A percentile compares a stretch with the other conserved stretches of the same genome.
These are phyloP conservation scores for Macropis europaea DNA, from an alignment of 2,888 invertebrate genomes.

Conservation along the genomic window DNA sequence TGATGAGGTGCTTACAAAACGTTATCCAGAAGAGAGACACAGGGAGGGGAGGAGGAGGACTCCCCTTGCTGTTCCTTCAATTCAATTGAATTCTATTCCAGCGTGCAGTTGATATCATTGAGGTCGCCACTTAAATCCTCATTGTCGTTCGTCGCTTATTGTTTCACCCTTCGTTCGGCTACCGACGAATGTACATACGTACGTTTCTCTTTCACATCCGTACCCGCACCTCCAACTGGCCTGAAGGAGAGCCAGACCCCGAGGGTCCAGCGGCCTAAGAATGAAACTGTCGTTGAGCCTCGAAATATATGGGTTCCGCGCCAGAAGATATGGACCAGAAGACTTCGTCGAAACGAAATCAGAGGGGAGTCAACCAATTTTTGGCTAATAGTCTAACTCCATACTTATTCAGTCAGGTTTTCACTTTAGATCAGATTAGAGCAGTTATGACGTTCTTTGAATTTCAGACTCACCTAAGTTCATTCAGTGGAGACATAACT, in stretches of 20 bases:
- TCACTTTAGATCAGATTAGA: no score
- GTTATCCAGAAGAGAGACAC: conserved; percentile 63
- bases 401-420: no score
- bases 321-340: not conserved
- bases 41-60: conserved; percentile 57
- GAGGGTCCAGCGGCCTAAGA: conserved; percentile 54
- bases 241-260: conserved; percentile 54
- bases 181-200: conserved; percentile 69
- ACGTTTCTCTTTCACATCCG: conserved; percentile 74
- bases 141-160: conserved; percentile 79
- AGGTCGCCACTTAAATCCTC: conserved; percentile 80
- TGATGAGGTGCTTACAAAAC: conserved; percentile 67
- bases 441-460: no score
- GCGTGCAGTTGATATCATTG: conserved; percentile 79
- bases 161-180: conserved; percentile 78
- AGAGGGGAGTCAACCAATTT: no score
- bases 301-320: conserved; percentile 21
- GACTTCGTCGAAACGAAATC: not conserved
- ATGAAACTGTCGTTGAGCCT: conserved; percentile 54
- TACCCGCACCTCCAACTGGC: conserved; percentile 65
- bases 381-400: no score
- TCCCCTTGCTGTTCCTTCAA: conserved; percentile 77
- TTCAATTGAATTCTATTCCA: conserved; percentile 80
- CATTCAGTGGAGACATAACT: no score
- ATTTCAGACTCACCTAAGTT: no score